Percentiles rank a stretch among this genome's conserved stretches.
phyloP scores from a whole-genome alignment of 2,888 invertebrate genomes.

The Vesta saturnalis region DNA sequence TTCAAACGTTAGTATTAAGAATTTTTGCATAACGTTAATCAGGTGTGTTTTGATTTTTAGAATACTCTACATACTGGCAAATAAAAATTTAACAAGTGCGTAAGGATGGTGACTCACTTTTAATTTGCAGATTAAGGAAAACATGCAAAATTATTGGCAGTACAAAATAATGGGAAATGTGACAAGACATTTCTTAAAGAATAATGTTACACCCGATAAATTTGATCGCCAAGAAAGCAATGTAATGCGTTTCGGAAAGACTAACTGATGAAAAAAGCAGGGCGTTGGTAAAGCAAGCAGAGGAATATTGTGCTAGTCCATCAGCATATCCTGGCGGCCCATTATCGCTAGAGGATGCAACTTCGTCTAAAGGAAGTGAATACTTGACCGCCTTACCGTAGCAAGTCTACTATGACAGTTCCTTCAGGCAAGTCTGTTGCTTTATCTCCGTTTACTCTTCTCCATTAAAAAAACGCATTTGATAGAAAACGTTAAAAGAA shows the following conservation, averaged over 20 bases:
- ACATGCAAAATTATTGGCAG: not conserved
- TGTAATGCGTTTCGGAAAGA: not conserved
- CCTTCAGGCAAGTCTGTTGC: not conserved
- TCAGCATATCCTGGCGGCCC: no score
- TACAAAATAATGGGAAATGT: not conserved
- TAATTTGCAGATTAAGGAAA: no score
- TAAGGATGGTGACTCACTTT: no score
- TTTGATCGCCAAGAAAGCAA: not conserved
- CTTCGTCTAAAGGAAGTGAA: not conserved
- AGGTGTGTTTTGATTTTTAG: not conserved
- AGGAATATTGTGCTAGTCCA: no score
- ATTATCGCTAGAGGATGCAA: not conserved
- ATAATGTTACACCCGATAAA: not conserved
- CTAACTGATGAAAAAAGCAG: not conserved
- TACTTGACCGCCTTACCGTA: not conserved
- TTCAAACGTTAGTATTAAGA: no score
- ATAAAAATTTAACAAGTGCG: no score
- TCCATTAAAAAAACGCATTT: not conserved
- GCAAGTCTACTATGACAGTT: no score
- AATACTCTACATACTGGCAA: not conserved
- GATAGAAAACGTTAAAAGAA: not conserved
- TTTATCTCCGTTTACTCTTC: not conserved
- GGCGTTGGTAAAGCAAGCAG: not conserved
- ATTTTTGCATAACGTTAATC: no score
- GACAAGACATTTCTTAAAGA: not conserved